Percentiles rank a stretch among this genome's conserved stretches.
These are phyloP conservation scores for Tipula unca DNA, from an alignment of 2,888 invertebrate genomes.

Conservation along the genomic window DNA sequence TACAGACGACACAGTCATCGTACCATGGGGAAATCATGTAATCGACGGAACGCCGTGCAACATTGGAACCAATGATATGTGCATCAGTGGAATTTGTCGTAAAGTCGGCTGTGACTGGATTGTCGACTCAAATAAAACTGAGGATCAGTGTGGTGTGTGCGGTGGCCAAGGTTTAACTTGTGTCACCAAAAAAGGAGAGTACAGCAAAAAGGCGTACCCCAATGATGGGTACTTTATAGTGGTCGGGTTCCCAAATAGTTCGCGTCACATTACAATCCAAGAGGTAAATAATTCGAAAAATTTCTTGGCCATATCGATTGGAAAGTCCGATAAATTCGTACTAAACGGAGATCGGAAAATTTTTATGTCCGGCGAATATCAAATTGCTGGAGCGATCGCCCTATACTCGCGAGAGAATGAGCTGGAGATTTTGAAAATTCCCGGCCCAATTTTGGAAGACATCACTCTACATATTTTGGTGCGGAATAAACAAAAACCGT, in stretches of 20 bases:
- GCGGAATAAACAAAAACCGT: constrained; percentile 64
- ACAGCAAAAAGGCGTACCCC: constrained; percentile 49
- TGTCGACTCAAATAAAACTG: constrained; percentile 67
- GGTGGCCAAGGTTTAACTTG: constrained; percentile 77
- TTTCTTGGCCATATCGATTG: constrained; percentile 69
- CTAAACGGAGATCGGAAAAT: constrained; percentile 67
- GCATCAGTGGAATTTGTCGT: constrained; percentile 70
- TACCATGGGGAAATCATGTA: constrained; percentile 64
- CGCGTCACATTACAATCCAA: constrained; percentile 67
- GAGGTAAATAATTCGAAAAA: constrained; percentile 70
- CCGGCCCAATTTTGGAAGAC: constrained; percentile 72
- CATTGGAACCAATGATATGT: constrained; percentile 73
- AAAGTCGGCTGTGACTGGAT: constrained; percentile 88
- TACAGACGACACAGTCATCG: constrained; percentile 61
- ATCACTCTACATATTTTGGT: constrained; percentile 69
- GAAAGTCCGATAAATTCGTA: constrained; percentile 60
- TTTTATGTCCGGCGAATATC: constrained; percentile 69
- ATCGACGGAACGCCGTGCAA: constrained; percentile 78
- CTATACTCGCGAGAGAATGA: constrained; percentile 71
- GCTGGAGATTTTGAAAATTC: constrained; percentile 70
- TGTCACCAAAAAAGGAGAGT: constrained; percentile 52
- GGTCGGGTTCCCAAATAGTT: constrained; percentile 67
- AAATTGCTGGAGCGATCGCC: constrained; percentile 68
- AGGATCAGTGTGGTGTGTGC: constrained; percentile 80
- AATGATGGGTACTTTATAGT: constrained; percentile 50